A percentile compares a stretch with the other conserved stretches of the same genome.
Evolutionary conservation across 2,888 invertebrate genomes (phyloP).

Genomic region (Spatulosminthurus flaviceps): DNA sequence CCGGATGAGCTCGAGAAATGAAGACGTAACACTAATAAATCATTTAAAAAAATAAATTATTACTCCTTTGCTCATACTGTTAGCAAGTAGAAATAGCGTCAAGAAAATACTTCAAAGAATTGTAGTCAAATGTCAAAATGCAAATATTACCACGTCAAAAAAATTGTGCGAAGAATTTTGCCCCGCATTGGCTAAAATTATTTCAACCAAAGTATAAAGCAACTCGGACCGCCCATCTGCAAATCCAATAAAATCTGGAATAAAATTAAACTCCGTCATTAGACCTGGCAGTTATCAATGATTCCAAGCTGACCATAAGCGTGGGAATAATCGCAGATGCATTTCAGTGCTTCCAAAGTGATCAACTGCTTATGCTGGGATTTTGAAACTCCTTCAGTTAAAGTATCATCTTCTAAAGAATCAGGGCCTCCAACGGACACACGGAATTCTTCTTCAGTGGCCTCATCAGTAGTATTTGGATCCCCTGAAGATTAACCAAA

Average conservation of each 20-base stretch:
- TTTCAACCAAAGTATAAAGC: constrained; percentile 46
- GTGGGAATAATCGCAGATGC: constrained; percentile 52
- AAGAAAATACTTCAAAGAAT: neutral
- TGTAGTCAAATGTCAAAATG: neutral
- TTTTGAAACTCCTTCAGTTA: neutral
- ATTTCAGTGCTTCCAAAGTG: constrained; percentile 51
- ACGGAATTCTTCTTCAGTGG: neutral
- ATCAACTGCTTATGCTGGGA: constrained; percentile 39
- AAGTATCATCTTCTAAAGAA: constrained; percentile 6
- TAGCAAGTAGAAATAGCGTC: neutral
- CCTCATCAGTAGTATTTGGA: neutral
- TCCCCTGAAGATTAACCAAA: neutral
- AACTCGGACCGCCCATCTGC: constrained; percentile 50
- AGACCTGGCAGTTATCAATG: neutral
- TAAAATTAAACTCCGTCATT: constrained; percentile 16
- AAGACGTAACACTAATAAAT: constrained; percentile 2
- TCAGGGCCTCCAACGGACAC: neutral
- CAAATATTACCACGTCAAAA: constrained; percentile 55
- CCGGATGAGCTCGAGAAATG: neutral
- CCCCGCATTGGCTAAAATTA: constrained; percentile 40
- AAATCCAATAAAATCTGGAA: neutral
- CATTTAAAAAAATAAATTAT: neutral
- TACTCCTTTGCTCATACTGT: no score
- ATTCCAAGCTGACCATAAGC: constrained; percentile 56
- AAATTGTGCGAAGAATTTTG: constrained; percentile 49